phyloP scores from a whole-genome alignment of 2,113 vertebrate genomes.

The Fulica atra region DNA sequence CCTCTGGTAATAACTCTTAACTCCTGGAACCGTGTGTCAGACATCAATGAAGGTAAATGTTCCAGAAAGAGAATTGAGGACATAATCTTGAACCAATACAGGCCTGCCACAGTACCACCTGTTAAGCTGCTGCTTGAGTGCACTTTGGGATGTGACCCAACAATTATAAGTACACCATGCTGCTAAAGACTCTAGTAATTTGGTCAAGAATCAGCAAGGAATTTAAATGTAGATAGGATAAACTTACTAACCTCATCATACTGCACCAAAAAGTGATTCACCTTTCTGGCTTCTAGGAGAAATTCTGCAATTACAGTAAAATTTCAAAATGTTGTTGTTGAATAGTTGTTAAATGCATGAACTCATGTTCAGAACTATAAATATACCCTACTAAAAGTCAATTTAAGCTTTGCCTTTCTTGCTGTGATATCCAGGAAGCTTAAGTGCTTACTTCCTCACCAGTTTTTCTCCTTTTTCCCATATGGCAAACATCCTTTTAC shows the following conservation, averaged over 20 bases:
- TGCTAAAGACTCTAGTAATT: neutral
- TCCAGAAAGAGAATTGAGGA: neutral
- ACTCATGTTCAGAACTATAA: neutral
- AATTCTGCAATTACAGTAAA: neutral
- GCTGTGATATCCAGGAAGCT: neutral
- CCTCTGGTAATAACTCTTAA: neutral
- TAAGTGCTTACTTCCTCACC: neutral
- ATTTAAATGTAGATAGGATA: neutral
- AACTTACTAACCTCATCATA: neutral
- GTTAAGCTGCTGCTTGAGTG: neutral
- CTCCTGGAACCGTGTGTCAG: neutral
- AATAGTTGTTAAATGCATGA: constrained; percentile 25
- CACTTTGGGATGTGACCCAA: neutral
- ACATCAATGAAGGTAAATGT: neutral
- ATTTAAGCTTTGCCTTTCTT: constrained; percentile 7
- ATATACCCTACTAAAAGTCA: constrained; percentile 1
- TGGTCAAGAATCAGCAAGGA: constrained; percentile 23
- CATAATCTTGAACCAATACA: neutral
- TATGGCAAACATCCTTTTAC: neutral
- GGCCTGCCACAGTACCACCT: neutral
- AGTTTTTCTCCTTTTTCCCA: neutral
- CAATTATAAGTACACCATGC: neutral
- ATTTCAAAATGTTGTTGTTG: neutral
- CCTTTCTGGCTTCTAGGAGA: neutral
- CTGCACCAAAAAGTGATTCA: neutral